Evolutionary conservation across 2,113 vertebrate genomes (phyloP).

Genomic region (Aleadryas rufinucha): DNA sequence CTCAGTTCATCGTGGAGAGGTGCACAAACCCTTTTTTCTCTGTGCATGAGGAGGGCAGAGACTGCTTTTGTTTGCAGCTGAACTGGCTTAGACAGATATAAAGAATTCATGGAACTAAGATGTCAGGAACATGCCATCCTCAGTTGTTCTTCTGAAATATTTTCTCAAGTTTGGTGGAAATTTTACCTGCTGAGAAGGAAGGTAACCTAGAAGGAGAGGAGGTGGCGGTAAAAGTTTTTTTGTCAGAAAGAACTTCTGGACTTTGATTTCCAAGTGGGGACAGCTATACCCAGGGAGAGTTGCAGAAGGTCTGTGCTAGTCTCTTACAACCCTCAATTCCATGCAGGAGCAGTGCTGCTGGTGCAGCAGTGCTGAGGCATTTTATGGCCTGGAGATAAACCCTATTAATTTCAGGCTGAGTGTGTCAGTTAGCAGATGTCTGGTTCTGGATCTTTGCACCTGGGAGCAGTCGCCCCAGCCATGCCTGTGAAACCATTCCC

Average conservation of each 20-base stretch:
- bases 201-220: neutral
- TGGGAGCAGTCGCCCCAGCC: neutral
- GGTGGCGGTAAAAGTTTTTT: neutral
- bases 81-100: neutral
- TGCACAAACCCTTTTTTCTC: neutral
- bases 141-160: neutral
- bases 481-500: neutral
- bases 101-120: neutral
- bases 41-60: neutral
- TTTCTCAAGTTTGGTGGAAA: neutral
- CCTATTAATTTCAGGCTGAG: neutral
- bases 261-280: neutral
- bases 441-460: neutral
- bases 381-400: neutral
- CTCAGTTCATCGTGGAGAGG: fast-evolving
- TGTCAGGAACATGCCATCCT: neutral
- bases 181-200: neutral
- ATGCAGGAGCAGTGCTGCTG: neutral
- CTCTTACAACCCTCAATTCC: fast-evolving
- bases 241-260: neutral
- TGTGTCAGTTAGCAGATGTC: neutral
- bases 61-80: neutral
- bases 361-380: neutral
- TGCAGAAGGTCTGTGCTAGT: neutral
- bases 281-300: neutral